Evolutionary conservation across 1,140 invertebrate species (phyloP), one percentile per base, ranked within the genome.

Genomic region (Brachionus koreanus): DNA sequence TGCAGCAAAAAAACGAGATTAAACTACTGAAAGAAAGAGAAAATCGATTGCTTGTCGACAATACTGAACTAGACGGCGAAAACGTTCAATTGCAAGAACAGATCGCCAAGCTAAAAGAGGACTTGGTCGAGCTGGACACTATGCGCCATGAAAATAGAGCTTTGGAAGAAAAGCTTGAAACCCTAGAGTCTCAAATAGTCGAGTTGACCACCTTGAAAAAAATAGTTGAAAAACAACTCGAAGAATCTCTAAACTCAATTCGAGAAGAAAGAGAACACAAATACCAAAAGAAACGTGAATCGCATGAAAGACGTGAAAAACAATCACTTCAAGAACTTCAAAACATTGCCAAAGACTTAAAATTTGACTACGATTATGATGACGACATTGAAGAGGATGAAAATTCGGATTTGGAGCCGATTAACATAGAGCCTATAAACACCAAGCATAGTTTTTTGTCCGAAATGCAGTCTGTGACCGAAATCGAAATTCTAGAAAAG

Each of bases 81-180:
- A 99, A 99, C 89, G 97, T 98, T 84, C 92, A 92, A 49, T 90
- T 99, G 82, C 97, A 99, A 88, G 98, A 98, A 86, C 95, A 98
- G 89, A 95, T 98, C 9, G 84, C 87, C 16, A 85, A 86, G 65
- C 89, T 98, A 67, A 91, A 94, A 84, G 94, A 93, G 37, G 92
- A 92, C 39, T 90, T 97, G 91, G 95, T 99, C 25, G 97, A 99
- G 89, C 98, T 97, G 90, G 97, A 99, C 91, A 94, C 94, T 83
- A 92, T 94, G 84, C 98, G 98, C 90, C 95, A 98, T 90, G 97
- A 99, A 89, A 94, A 95, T 82, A 91, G 94, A 83, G 91, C 95
- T 84, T 83, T 90, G 10, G 85, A 88, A 52, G 81, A 82, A 69
- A 82, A 82, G 33, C 16, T 82, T 29, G 57, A 82, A 1, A 82